Percentiles rank a stretch among this genome's conserved stretches.
These are phyloP conservation scores for Gymnodraco acuticeps DNA, from an alignment of 2,797 vertebrate species.

Conservation along the genomic window DNA sequence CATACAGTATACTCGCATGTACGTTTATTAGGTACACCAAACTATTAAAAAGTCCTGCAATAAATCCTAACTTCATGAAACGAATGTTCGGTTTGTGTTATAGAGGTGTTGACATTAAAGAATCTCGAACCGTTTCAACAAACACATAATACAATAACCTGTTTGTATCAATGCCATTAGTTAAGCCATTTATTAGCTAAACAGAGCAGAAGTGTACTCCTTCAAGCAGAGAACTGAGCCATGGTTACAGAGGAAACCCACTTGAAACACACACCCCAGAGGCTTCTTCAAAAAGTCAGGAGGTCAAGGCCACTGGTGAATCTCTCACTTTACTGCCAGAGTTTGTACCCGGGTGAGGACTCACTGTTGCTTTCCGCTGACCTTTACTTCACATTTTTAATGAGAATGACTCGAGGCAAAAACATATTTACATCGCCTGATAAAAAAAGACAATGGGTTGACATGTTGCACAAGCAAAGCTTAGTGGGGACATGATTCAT, in stretches of 20 bases:
- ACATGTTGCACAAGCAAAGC: constrained; percentile 51
- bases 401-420: constrained; percentile 45
- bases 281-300: constrained; percentile 41
- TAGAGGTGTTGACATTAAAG: background rate
- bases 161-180: background rate
- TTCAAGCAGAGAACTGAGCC: constrained; percentile 3
- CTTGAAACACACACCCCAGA: constrained; percentile 5
- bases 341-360: constrained; percentile 69
- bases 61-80: background rate
- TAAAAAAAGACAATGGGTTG: constrained; percentile 40
- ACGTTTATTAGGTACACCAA: background rate
- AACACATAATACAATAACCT: too few species aligned
- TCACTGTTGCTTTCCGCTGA: constrained; percentile 57
- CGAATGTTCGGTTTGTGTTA: background rate
- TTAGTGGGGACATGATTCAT: constrained; percentile 48
- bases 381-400: constrained; percentile 63
- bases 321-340: constrained; percentile 74
- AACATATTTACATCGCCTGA: constrained; percentile 49
- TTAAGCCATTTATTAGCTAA: background rate
- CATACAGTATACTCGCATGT: background rate
- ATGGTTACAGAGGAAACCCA: constrained; percentile 5
- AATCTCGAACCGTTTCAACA: too few species aligned
- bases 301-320: constrained; percentile 58
- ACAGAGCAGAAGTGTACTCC: background rate
- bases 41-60: background rate